Base-by-base conservation (phyloP, 2,888 invertebrate genomes). In the Sarcophaga rosellei region DNA sequence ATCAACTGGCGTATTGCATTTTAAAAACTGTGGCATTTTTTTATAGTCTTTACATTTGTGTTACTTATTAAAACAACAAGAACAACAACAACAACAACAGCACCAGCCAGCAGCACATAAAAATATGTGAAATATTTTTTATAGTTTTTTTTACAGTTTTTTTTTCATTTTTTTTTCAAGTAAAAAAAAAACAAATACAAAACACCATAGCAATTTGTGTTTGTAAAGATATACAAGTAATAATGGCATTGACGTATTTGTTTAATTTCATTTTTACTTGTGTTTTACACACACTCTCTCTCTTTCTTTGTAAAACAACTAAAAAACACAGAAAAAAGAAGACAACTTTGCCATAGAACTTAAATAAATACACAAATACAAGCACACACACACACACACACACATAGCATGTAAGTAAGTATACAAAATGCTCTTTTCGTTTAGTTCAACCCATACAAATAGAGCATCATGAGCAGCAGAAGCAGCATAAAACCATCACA, bases 201-300 rank as follows among this genome's bases (percentile, higher is more conserved):
- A 86, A 35, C 35, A 35, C 35, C 69, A 77, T 69, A 81, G 74
- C 86, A 86, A 81, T 81, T 86, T 83, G 83, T 81, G 83, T 81
- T 83, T 74, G 65, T 47, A 59, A 70, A 83, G 83, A 83, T 77
- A 86, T 53, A 81, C 73, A 83, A 83, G 69, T 23, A 63, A 63
- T 21, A 69, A 21, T 83, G 74, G 21, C 74, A 77, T 81, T 83
- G 83, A 81, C 73, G 73, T 75, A 80, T 86, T 86, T 86, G 83
- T 69, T 75, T 79, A 82, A 82, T 82, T 78, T 70, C 17, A 72
- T 66, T 85, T 65, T 75, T 68, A 35, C 47, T 47, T 59, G 45
- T 53, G 62, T 61, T 62, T 68, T 68, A 79, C 74, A 70, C 70
- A 45, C 53, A 53, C 15, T 2, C 53, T 17, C 53, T 53, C 53